Evolutionary conservation across 2,113 vertebrate species (phyloP).

Genomic region (Tautogolabrus adspersus): DNA sequence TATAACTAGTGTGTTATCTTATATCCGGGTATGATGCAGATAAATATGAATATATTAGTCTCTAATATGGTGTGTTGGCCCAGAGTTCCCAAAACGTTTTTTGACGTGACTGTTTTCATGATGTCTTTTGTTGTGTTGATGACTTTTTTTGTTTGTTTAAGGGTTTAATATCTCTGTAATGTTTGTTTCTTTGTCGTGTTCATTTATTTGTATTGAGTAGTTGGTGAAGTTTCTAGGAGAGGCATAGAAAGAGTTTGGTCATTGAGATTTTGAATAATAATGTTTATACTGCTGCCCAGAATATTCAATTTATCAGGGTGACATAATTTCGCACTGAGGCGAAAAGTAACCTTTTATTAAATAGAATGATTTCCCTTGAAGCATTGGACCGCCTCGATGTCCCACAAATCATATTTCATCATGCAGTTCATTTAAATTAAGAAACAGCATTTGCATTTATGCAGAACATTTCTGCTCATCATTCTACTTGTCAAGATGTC

Average conservation of each 20-base stretch:
- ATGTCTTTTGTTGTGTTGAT: slow-evolving; percentile 65
- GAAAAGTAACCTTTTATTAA: not conserved
- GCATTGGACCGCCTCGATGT: not conserved
- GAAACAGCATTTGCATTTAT: not conserved
- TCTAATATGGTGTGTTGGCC: slow-evolving; percentile 68
- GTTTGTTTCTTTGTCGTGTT: slow-evolving; percentile 57
- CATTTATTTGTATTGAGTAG: slow-evolving; percentile 57
- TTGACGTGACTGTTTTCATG: slow-evolving; percentile 47
- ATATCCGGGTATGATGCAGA: slow-evolving; percentile 65
- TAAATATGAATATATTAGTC: slow-evolving; percentile 68
- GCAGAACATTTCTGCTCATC: too few species aligned
- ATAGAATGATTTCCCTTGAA: not conserved
- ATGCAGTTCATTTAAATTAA: not conserved
- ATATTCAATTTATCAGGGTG: slow-evolving; percentile 11
- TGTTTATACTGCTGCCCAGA: not conserved
- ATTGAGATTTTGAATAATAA: slow-evolving; percentile 12
- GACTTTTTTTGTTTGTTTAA: slow-evolving; percentile 31
- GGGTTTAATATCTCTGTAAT: slow-evolving; percentile 52
- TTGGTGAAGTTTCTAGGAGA: slow-evolving; percentile 48
- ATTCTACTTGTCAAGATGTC: not conserved
- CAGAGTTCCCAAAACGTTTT: slow-evolving; percentile 39
- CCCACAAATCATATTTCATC: not conserved
- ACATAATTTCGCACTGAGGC: not conserved
- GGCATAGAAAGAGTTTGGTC: slow-evolving; percentile 68
- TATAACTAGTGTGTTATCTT: slow-evolving; percentile 66